Percentiles rank a stretch among this genome's conserved stretches.
These are phyloP conservation scores for Python bivittatus DNA, from an alignment of 2,113 vertebrate species.

Conservation along the genomic window DNA sequence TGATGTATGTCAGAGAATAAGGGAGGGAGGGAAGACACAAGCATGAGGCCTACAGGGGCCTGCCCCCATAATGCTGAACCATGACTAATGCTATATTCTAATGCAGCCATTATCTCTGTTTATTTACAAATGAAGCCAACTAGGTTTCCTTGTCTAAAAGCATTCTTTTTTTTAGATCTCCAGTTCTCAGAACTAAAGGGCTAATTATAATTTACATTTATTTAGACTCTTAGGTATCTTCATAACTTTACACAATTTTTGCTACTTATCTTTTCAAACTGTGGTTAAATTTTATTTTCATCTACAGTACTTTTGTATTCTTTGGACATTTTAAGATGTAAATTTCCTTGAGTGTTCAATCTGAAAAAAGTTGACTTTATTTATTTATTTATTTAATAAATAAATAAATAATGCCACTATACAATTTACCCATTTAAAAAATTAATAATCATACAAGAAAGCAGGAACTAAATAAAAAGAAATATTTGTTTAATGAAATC, in stretches of 20 bases:
- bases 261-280: neutral
- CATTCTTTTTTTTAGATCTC: neutral
- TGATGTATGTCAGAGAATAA: neutral
- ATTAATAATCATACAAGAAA: neutral
- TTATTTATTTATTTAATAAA: neutral
- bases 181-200: neutral
- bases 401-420: neutral
- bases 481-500: neutral
- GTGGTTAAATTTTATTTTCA: neutral
- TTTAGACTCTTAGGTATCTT: neutral
- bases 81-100: neutral
- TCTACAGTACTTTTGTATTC: neutral
- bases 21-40: neutral
- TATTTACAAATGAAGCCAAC: neutral
- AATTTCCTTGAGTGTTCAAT: neutral
- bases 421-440: neutral
- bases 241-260: neutral
- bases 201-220: neutral
- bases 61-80: neutral
- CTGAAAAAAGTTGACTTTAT: neutral
- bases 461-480: neutral
- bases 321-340: neutral
- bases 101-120: neutral
- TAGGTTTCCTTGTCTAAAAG: neutral
- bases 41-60: neutral